Percentiles rank a stretch among this genome's conserved stretches.
Evolutionary conservation across 2,797 vertebrate species (phyloP).

Genomic region (Sandelia bainsii): DNA sequence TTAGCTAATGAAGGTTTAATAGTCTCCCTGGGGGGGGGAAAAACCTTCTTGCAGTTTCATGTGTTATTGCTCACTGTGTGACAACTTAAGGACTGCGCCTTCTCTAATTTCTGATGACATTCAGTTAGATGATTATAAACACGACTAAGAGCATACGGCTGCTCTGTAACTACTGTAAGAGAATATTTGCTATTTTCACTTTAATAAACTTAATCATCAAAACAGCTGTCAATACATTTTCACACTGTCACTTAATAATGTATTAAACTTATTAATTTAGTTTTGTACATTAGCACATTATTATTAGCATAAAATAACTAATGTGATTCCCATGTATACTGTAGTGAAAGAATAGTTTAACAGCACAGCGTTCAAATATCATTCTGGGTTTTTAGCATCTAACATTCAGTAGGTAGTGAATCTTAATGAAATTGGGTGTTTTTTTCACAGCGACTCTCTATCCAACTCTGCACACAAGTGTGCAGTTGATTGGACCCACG

Average conservation of each 20-base stretch:
- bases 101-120: too few species aligned
- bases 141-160: too few species aligned
- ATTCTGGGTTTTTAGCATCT: slow-evolving; percentile 37
- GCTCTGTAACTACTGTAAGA: neutral
- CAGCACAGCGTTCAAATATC: slow-evolving; percentile 30
- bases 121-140: too few species aligned
- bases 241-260: too few species aligned
- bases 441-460: slow-evolving; percentile 25
- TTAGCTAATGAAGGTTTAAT: neutral
- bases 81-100: too few species aligned
- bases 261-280: too few species aligned
- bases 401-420: slow-evolving; percentile 31
- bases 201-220: too few species aligned
- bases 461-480: slow-evolving; percentile 43
- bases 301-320: neutral
- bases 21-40: neutral
- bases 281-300: too few species aligned
- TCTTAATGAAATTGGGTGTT: slow-evolving; percentile 43
- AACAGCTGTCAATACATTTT: too few species aligned
- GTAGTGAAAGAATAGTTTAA: slow-evolving; percentile 13
- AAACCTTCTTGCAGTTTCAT: neutral
- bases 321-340: neutral
- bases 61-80: too few species aligned
- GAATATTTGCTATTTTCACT: neutral
- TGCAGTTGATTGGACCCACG: slow-evolving; percentile 57